Base-by-base conservation (phyloP, 1,140 invertebrate genomes). In the Solen grandis region DNA sequence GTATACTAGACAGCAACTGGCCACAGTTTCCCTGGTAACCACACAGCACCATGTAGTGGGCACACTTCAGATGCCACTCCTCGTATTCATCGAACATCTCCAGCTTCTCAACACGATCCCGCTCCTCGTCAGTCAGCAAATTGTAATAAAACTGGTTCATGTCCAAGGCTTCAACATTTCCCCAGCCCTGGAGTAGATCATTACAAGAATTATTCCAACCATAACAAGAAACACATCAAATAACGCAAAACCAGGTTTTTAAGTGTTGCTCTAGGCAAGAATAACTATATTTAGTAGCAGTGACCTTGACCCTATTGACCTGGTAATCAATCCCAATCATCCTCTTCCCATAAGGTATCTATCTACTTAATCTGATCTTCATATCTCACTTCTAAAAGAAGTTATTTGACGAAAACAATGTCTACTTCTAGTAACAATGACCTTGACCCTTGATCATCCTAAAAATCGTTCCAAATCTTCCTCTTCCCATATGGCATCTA, bases 11-110 rank as follows among this genome's bases (percentile, higher is more conserved):
- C 22, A 74, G 19, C 19, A 38, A 19, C 19, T 46, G 29, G 36
- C 19, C 38, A 27, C 75, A 78, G 54, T 33, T 27, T 2, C 75
- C 65, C 22, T 79, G 75, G 63, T 84, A 87, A 5, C 90, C 93
- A 72, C 90, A 88, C 35, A 92, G 60, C 1, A 94, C 72, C 36
- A 92, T 87, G 86, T 94, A 94, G 86, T 94, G 94, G n/a, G 84
- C 82, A 86, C 93, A 94, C 75, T 93, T 94, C 33, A 93, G 86
- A 85, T 93, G 91, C 89, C 91, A 93, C 83, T 94, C 93, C 88
- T 94, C 94, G 87, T 91, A 93, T 86, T 94, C 94, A 88, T 94
- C 94, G 90, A 94, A 94, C 1, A 91, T 87, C 86, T 94, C 94
- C 25, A 94, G 78, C 5, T 54, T 81, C 35, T 93, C 85, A 27